Evolutionary conservation across 2,113 vertebrate genomes (phyloP).

Genomic region (Pelmatolapia mariae): DNA sequence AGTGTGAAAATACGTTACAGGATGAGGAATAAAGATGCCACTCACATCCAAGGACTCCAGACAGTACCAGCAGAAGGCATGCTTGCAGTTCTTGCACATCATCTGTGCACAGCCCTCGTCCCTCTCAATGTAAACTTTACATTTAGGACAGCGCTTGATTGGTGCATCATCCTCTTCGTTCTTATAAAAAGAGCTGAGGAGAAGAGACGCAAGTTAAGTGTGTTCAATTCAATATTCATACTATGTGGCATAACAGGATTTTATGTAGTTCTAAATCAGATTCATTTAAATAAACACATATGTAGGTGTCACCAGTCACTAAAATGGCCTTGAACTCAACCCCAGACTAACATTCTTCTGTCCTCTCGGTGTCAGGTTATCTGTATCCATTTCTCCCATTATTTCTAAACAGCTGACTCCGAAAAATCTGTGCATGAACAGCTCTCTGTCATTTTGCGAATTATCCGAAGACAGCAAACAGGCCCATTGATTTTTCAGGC

Average conservation of each 20-base stretch:
- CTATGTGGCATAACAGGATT: background rate
- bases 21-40: conserved; percentile 15
- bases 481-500: background rate
- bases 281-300: background rate
- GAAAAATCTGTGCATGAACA: background rate
- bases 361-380: background rate
- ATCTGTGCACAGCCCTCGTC: conserved; percentile 98
- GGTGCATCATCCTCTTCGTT: conserved; percentile 87
- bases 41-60: conserved; percentile 97
- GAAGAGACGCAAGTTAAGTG: rapidly evolving
- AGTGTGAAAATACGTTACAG: background rate
- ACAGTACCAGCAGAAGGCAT: conserved; percentile 99
- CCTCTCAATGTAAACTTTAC: conserved; percentile 96
- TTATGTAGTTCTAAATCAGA: background rate
- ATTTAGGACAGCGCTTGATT: conserved; percentile 98
- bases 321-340: background rate
- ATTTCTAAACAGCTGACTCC: background rate
- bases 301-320: background rate
- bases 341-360: background rate
- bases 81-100: conserved; percentile 99
- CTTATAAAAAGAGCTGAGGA: conserved; percentile 82
- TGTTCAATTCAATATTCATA: background rate
- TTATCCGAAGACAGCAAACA: background rate
- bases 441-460: background rate
- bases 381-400: background rate